Base-by-base conservation (phyloP, 2,113 vertebrate genomes). In the Pelecanoides urinatrix region DNA sequence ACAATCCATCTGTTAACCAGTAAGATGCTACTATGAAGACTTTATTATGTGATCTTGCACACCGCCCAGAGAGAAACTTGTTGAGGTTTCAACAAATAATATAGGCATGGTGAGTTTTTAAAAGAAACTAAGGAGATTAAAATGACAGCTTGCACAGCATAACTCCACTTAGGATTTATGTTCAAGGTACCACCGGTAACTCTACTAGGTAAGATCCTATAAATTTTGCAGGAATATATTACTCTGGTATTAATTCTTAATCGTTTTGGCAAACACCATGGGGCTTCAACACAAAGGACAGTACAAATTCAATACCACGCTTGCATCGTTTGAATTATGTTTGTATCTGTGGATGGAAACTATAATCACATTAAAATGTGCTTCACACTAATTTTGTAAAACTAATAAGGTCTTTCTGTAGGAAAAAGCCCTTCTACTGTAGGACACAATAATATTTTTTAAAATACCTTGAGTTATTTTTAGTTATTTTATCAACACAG, bases 31-130 rank as follows among this genome's bases (percentile, higher is more conserved):
- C 66, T 79, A 20, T 84, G 84, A 96, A 95, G 95, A 93, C 58
- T 92, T 97, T 89, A 91, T 97, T 97, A 94, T 93, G 75, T 91
- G 97, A 93, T 96, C 86, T 96, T 97, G 50, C 32, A 88, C 84
- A 96, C 65, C 65, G 85, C 34, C 63, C 76, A 90, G 66, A 80
- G 83, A 96, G 86, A 97, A 96, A 81, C 36, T 84, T 89, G 79
- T 82, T 97, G 97, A 96, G 67, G 26, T 97, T 97, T 97, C 91
- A 96, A 80, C 55, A 90, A 97, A 96, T 97, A 97, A 93, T 95
- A 91, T 83, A 96, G 93, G 40, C 67, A 88, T 88, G 50, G 86
- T 91, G 80, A 83, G 70, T 83, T 97, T 68, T 92, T 95, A 84
- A 94, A 96, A 96, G 84, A 96, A 98, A 82, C 52, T 55, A 88